Percentiles rank a stretch among this genome's conserved stretches.
Conservation (phyloP, 2,113 vertebrate species). For the Oncorhynchus clarkii region DNA sequence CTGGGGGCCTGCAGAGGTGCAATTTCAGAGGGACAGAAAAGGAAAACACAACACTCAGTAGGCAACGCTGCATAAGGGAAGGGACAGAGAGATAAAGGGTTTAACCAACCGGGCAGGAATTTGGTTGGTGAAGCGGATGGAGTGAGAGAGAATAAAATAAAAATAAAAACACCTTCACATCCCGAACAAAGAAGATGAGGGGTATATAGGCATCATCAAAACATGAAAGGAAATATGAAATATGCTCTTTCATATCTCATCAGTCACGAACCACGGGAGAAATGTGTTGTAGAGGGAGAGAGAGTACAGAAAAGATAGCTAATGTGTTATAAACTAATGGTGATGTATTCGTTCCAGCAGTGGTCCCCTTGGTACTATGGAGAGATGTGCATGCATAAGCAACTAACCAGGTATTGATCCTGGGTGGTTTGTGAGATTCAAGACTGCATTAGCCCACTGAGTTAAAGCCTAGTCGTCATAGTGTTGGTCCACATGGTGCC, state of each 20-base stretch:
- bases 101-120: not conserved
- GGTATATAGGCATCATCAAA: constrained; percentile 16
- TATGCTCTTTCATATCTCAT: constrained; percentile 7
- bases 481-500: not conserved
- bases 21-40: constrained; percentile 9
- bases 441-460: not conserved
- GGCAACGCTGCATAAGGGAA: not conserved
- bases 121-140: not conserved
- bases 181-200: constrained; percentile 3
- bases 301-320: not conserved
- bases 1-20: constrained; percentile 7
- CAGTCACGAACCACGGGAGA: constrained; percentile 36
- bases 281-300: not conserved
- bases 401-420: too few species aligned
- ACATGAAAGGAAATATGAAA: constrained; percentile 33
- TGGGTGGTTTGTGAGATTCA: too few species aligned
- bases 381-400: too few species aligned
- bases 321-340: not conserved
- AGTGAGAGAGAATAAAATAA: not conserved
- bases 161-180: not conserved
- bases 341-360: too few species aligned
- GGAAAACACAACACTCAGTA: not conserved
- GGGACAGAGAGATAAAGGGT: constrained; percentile 1
- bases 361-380: too few species aligned
- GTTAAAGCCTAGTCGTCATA: not conserved